Percentiles rank a stretch among this genome's conserved stretches.
Evolutionary conservation across 1,140 invertebrate species (phyloP).

Genomic region (Physella acuta): DNA sequence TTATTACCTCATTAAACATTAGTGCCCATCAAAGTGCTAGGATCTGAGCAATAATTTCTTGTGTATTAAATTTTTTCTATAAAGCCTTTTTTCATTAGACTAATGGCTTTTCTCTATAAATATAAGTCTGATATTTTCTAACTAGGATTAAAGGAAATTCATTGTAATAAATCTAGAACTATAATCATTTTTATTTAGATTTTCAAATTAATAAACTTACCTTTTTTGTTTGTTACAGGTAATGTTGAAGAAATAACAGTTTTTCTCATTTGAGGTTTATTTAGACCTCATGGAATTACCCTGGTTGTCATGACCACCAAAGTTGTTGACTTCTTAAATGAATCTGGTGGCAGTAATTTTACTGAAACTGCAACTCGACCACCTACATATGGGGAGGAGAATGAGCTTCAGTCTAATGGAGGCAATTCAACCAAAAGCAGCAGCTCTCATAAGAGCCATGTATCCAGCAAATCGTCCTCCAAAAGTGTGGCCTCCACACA

Average conservation of each 20-base stretch:
- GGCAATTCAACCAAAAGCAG: constrained; percentile 52
- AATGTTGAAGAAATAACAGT: background rate
- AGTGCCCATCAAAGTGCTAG: too few relatives aligned
- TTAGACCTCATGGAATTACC: constrained; percentile 14
- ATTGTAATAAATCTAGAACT: too few relatives aligned
- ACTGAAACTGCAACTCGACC: constrained; percentile 55
- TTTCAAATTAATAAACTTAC: constrained; percentile 10
- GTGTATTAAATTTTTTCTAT: too few relatives aligned
- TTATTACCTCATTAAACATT: too few relatives aligned
- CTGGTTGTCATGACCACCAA: constrained; percentile 43
- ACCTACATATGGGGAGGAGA: constrained; percentile 58
- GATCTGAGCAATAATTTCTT: too few relatives aligned
- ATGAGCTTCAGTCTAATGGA: constrained; percentile 55
- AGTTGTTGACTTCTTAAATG: constrained; percentile 54
- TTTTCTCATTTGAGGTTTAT: background rate
- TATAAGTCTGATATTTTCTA: too few relatives aligned
- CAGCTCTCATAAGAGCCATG: constrained; percentile 50
- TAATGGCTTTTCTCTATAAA: too few relatives aligned
- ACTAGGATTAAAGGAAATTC: too few relatives aligned
- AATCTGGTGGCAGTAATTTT: constrained; percentile 56
- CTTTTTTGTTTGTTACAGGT: background rate
- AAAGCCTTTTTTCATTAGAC: too few relatives aligned
- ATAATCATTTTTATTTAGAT: too few relatives aligned
- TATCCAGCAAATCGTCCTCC: constrained; percentile 43
- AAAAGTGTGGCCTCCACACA: constrained; percentile 46